A percentile compares a stretch with the other conserved stretches of the same genome.
These are phyloP conservation scores for Plagiodera versicolora DNA, from an alignment of 2,888 invertebrate species.

Conservation along the genomic window DNA sequence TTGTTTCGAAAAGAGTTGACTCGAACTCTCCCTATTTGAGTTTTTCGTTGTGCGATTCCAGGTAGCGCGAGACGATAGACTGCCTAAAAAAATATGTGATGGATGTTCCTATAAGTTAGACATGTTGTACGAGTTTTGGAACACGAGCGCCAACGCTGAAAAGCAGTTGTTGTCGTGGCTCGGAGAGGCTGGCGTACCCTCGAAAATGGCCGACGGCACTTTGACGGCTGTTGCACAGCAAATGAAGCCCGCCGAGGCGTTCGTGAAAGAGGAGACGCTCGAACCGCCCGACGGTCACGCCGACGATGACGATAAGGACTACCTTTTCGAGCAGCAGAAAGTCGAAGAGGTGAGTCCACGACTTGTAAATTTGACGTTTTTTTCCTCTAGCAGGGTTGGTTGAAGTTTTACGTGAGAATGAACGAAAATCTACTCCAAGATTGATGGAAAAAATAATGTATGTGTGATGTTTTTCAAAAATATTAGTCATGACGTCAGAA, in stretches of 20 bases:
- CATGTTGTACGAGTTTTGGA: conserved; percentile 72
- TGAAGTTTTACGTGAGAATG: too few species aligned
- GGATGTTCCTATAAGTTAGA: conserved; percentile 72
- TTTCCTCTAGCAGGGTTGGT: too few species aligned
- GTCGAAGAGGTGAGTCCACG: conserved; percentile 33
- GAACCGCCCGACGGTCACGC: conserved; percentile 29
- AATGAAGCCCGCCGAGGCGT: conserved; percentile 31
- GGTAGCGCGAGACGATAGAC: conserved; percentile 67
- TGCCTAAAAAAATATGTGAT: conserved; percentile 73
- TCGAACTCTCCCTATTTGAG: too few species aligned
- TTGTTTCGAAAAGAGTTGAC: too few species aligned
- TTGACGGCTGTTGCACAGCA: conserved; percentile 25
- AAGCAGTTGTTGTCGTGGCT: conserved; percentile 55
- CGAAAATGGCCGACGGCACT: conserved; percentile 25
- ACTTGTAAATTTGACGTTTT: too few species aligned
- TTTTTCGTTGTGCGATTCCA: too few species aligned
- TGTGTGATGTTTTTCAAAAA: too few species aligned
- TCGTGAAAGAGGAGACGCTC: conserved; percentile 39
- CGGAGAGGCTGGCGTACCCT: conserved; percentile 39
- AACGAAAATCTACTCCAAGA: too few species aligned
- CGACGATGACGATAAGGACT: conserved; percentile 29
- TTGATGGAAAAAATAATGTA: too few species aligned
- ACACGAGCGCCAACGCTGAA: conserved; percentile 67
- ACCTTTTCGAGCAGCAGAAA: conserved; percentile 27
- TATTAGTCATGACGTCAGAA: too few species aligned